These are phyloP conservation scores for Pipistrellus pygmaeus DNA, from an alignment of 2,797 vertebrate species.

Conservation along the genomic window DNA sequence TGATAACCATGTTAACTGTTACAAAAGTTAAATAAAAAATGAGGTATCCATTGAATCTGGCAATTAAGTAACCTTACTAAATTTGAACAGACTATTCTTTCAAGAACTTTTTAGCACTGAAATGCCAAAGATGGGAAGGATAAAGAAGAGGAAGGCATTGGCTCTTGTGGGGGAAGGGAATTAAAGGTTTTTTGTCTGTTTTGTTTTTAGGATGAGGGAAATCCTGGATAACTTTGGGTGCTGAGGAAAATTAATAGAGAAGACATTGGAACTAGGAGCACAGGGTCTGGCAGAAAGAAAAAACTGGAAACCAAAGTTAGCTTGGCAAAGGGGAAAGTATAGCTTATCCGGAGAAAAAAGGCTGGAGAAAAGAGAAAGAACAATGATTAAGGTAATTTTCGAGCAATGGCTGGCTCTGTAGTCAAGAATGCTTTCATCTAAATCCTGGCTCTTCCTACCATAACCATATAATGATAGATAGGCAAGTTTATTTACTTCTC, in stretches of 20 bases:
- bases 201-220: neutral
- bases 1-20: constrained; percentile 1
- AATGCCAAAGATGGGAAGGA: constrained; percentile 36
- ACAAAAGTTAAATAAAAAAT: constrained; percentile 49
- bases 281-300: neutral
- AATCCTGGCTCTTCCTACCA: constrained; percentile 15
- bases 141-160: constrained; percentile 35
- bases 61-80: constrained; percentile 58
- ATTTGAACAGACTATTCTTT: constrained; percentile 27
- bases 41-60: neutral
- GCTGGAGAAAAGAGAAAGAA: neutral
- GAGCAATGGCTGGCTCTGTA: neutral
- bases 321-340: constrained; percentile 12
- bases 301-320: neutral
- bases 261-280: neutral
- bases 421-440: neutral
- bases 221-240: neutral
- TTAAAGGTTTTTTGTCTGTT: neutral
- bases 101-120: constrained; percentile 33
- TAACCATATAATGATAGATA: constrained; percentile 1
- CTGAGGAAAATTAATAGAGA: neutral
- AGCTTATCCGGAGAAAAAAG: constrained; percentile 37
- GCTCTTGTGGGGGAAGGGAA: neutral
- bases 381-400: neutral
- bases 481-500: constrained; percentile 39